These are phyloP conservation scores for Synanthedon andrenaeformis DNA, from an alignment of 2,888 invertebrate species.

Conservation along the genomic window DNA sequence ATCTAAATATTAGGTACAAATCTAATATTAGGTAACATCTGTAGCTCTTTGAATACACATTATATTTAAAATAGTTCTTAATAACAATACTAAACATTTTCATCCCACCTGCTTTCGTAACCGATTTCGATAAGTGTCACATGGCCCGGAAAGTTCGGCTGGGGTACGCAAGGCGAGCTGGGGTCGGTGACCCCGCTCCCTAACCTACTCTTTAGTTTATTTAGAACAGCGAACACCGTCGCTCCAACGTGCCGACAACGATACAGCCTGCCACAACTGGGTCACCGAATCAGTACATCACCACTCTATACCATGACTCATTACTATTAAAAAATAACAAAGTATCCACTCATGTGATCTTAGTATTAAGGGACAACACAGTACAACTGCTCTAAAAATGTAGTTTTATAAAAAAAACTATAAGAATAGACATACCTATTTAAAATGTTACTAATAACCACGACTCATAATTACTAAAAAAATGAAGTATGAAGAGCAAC, in stretches of 20 bases:
- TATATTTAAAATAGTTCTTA: no score
- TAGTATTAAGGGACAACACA: background rate
- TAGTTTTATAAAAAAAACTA: no score
- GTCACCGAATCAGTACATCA: conserved; percentile 26
- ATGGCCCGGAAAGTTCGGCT: conserved; percentile 41
- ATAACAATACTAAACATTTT: background rate
- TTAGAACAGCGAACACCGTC: conserved; percentile 45
- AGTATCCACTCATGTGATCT: background rate
- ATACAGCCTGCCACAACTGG: conserved; percentile 56
- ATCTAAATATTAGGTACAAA: no score
- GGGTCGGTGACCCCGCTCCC: conserved; percentile 58
- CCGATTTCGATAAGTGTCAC: conserved; percentile 11
- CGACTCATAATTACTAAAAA: no score
- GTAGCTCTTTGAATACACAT: no score
- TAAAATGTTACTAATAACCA: no score
- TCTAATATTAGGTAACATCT: no score
- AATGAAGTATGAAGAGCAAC: no score
- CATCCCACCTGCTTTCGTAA: conserved; percentile 3
- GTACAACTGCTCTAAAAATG: no score
- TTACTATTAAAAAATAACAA: background rate
- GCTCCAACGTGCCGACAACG: conserved; percentile 41
- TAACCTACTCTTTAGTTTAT: conserved; percentile 59
- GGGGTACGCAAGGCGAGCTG: conserved; percentile 35
- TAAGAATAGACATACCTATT: no score
- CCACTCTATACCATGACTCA: background rate